Evolutionary conservation across 1,140 invertebrate species (phyloP).

Genomic region (Rhizoglyphus robini): DNA sequence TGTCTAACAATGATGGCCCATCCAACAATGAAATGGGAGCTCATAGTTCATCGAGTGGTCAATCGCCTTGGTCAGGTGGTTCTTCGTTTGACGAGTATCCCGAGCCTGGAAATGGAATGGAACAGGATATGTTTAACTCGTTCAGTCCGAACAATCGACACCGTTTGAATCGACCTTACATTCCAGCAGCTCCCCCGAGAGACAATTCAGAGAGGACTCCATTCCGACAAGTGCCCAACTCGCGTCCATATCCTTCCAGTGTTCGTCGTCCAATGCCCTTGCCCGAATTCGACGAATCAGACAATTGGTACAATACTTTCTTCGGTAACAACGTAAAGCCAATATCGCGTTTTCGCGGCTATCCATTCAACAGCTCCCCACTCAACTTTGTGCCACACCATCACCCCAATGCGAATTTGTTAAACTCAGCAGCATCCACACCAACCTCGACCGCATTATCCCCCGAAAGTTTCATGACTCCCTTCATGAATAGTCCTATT

Average conservation of each 20-base stretch:
- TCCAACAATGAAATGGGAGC: not conserved
- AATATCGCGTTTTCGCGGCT: not conserved
- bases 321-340: slow-evolving; percentile 3
- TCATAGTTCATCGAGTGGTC: not conserved
- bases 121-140: not conserved
- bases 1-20: not conserved
- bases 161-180: not conserved
- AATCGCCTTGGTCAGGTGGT: not conserved
- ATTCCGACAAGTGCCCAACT: not conserved
- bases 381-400: not conserved
- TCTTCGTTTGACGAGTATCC: not conserved
- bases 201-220: not conserved
- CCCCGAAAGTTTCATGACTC: not conserved
- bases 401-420: not conserved
- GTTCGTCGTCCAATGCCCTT: not conserved
- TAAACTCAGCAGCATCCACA: not conserved
- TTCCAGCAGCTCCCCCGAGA: not conserved
- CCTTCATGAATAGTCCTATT: not conserved
- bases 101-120: not conserved
- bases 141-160: not conserved
- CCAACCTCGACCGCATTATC: not conserved
- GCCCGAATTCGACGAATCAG: not conserved
- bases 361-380: not conserved
- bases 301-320: not conserved
- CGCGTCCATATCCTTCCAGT: not conserved